Evolutionary conservation across 2,888 invertebrate species (phyloP), one percentile per base, ranked within the genome.

Genomic region (Hypena proboscidalis): DNA sequence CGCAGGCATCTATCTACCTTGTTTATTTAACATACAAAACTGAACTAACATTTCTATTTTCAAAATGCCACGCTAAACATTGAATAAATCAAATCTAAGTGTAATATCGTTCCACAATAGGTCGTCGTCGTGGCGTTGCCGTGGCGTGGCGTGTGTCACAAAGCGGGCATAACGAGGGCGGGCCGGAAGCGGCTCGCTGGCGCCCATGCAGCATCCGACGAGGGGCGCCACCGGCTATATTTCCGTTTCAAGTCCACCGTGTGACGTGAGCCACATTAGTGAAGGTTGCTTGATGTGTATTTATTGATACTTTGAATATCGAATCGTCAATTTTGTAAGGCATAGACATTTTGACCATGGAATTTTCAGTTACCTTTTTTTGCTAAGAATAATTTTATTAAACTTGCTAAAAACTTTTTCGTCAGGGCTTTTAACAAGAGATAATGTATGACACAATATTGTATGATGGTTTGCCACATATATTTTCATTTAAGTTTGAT

Each of bases 111-210:
- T 49, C 35, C 47, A 74, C 70, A 75, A 72, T 75, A 61, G 63
- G 48, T 57, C 57, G 68, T 54, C 47, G 64, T 41, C 37, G 31
- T 38, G 64, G 59, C 60, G 66, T 55, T 51, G 63, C 40, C 54
- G 45, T 58, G 46, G 42, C 61, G 31, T 57, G 37, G 44, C 44
- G 39, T 51, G 50, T 63, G 67, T 68, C 63, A 63, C 77, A 80
- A 81, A 78, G 76, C 71, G 61, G 51, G 55, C 74, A 68, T 83
- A 85, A 85, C 81, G 81, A 85, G 83, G 79, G 48, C 80, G 67
- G 68, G 69, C 79, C 83, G 86, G 86, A 86, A 74, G 61, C 68
- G 75, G 69, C 58, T 63, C 70, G 72, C 69, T 68, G 70, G 67
- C 75, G 73, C 71, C 62, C 65, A 71, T 77, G 74, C 77, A 77